A percentile compares a stretch with the other conserved stretches of the same genome.
Conservation (phyloP, 2,797 vertebrate genomes). For the Anguilla obscura region DNA sequence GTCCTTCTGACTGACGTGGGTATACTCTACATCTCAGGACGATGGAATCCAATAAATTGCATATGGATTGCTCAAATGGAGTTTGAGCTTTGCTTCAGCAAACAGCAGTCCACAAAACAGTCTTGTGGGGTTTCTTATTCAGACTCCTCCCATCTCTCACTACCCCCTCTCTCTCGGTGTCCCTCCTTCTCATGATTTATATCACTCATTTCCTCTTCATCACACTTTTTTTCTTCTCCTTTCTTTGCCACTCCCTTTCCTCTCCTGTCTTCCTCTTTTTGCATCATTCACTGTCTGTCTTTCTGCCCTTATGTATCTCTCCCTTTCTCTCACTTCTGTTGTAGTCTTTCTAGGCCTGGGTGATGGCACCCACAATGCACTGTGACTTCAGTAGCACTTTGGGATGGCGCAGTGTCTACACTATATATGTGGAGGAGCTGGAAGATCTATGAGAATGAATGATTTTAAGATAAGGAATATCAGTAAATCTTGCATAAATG, state of each 20-base stretch:
- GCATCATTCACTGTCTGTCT: constrained; percentile 18
- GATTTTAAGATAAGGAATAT: not conserved
- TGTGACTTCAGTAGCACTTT: not conserved
- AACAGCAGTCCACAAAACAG: not conserved
- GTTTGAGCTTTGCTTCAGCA: constrained; percentile 23
- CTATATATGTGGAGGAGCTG: not conserved
- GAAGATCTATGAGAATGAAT: not conserved
- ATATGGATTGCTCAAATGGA: constrained; percentile 12
- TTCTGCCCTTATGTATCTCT: not conserved
- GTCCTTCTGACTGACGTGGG: not conserved
- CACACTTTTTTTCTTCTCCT: not conserved
- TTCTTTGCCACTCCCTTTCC: not conserved
- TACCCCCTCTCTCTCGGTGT: not conserved
- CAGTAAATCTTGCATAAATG: not conserved
- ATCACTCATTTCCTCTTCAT: not conserved
- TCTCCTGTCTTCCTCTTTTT: not conserved
- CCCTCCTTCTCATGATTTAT: not conserved
- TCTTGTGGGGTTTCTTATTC: not conserved
- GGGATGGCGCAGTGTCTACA: not conserved
- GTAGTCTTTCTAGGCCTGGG: not conserved
- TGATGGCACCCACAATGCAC: not conserved
- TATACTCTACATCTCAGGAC: not conserved
- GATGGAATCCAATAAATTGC: constrained; percentile 16
- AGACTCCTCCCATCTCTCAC: not conserved
- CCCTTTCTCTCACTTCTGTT: not conserved